phyloP scores from a whole-genome alignment of 2,888 invertebrate species.

The Pemphredon lugubris region DNA sequence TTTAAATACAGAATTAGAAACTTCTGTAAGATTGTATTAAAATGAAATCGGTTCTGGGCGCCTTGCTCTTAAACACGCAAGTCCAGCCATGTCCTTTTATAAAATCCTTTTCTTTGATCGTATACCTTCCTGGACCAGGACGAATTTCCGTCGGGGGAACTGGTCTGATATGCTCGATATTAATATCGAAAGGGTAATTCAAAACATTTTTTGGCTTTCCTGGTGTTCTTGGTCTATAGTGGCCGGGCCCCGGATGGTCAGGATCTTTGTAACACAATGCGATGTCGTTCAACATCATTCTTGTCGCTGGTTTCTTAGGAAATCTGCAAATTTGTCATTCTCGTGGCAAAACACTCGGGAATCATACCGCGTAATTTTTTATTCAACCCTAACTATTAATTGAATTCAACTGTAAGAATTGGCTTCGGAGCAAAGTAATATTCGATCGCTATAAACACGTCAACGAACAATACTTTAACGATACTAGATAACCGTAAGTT shows the following conservation, averaged over 20 bases:
- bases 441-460: no score
- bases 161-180: constrained; percentile 36
- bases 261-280: constrained; percentile 82
- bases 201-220: constrained; percentile 22
- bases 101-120: constrained; percentile 14
- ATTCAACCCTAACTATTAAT: no score
- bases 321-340: constrained; percentile 67
- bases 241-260: constrained; percentile 83
- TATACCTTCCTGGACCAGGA: constrained; percentile 67
- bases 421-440: no score
- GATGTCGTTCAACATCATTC: constrained; percentile 82
- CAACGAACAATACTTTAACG: no score
- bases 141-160: constrained; percentile 6
- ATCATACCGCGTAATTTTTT: no score
- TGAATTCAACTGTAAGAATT: no score
- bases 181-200: constrained; percentile 55
- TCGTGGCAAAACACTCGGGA: no score
- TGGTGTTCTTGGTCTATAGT: constrained; percentile 72
- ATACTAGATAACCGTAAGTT: constrained; percentile 5
- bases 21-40: constrained; percentile 20
- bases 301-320: constrained; percentile 79
- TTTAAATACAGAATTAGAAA: constrained; percentile 28
- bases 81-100: constrained; percentile 65
- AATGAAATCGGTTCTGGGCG: constrained; percentile 38
- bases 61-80: constrained; percentile 63